Conservation (phyloP, 2,888 invertebrate genomes). For the Diarsia mendica region DNA sequence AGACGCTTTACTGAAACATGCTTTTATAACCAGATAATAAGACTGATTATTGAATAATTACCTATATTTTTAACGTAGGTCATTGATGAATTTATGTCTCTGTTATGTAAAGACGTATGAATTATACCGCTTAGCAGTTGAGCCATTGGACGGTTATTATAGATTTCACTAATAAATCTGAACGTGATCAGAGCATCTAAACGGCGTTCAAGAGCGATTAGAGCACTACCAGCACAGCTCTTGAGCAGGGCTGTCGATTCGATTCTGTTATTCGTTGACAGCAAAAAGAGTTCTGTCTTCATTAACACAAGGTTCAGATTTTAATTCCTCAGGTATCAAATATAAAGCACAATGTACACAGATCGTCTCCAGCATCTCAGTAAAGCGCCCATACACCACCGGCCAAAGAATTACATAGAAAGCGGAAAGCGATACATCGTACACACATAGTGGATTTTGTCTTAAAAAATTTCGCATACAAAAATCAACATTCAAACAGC, state of each 20-base stretch:
- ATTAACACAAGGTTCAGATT: not conserved
- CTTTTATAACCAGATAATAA: not conserved
- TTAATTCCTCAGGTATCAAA: not conserved
- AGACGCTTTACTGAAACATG: constrained; percentile 41
- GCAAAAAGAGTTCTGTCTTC: not conserved
- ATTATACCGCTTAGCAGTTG: not conserved
- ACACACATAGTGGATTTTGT: constrained; percentile 57
- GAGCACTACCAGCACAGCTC: not conserved
- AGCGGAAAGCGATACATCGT: constrained; percentile 62
- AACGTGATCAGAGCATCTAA: not conserved
- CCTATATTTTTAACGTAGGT: not conserved
- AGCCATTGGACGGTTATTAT: not conserved
- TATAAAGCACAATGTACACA: constrained; percentile 18
- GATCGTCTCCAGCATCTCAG: not conserved
- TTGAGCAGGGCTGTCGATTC: too few relatives aligned
- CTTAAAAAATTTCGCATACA: constrained; percentile 59
- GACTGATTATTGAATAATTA: not conserved
- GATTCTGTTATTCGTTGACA: not conserved
- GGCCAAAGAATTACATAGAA: constrained; percentile 60
- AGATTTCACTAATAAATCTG: not conserved
- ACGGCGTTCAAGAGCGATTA: not conserved
- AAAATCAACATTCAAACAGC: constrained; percentile 72
- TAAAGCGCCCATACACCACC: constrained; percentile 47
- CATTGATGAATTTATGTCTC: too few relatives aligned
- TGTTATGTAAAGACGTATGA: not conserved